Base-by-base conservation (phyloP, 2,888 invertebrate species). In the Palloptera scutellata region DNA sequence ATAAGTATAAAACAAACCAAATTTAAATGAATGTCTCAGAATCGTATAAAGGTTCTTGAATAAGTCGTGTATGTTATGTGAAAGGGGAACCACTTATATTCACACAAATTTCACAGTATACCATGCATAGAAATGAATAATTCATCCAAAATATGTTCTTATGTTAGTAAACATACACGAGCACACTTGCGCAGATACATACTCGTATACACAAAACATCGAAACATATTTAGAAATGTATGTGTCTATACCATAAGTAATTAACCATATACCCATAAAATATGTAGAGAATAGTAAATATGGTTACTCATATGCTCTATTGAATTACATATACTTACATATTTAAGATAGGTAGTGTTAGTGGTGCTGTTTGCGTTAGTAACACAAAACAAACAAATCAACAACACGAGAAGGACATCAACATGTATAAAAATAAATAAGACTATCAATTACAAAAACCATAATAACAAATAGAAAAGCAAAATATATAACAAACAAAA, bases 201-300 rank as follows among this genome's bases (percentile, higher is more conserved):
- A 41, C 9, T 52, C 30, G 15, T 10, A 52, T 15, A 61, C 30
- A 61, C 15, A n/a, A n/a, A n/a, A 48, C 15, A 12, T 17, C 15
- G 19, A 53, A 15, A 62, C 40, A 62, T 62, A 62, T 40, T 52
- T 15, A 53, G 20, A 52, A 30, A 62, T 62, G 30, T n/a, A 62
- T n/a, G n/a, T n/a, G n/a, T n/a, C n/a, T n/a, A 41, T 52, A 52
- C 30, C 13, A 62, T 62, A 62, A 42, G 53, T 62, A 53, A n/a
- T n/a, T n/a, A n/a, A 17, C 42, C 13, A 42, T 59, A 43, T 59
- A 42, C 40, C 48, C 51, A 52, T 48, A 4, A 48, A 5, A 48
- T 48, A 48, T 48, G 15, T 48, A 48, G 12, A 48, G 12, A 5
- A n/a, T 48, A 5, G 15, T 48, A 48, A n/a, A 48, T 48, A 48